These are phyloP conservation scores for Hipparchia sbordonii DNA, from an alignment of 2,888 invertebrate genomes.

Conservation along the genomic window DNA sequence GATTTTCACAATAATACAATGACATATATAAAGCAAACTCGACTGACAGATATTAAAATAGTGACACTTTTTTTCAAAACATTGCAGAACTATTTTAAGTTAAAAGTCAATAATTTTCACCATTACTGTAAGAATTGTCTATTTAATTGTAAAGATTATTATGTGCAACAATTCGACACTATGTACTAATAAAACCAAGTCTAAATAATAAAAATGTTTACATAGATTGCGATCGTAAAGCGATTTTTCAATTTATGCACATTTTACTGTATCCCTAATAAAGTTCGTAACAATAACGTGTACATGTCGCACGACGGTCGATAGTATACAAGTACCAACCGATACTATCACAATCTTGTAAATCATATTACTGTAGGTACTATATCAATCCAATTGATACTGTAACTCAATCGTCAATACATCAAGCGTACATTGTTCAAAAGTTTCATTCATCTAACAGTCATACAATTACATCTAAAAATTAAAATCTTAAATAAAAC, in stretches of 20 bases:
- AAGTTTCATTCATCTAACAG: constrained; percentile 23
- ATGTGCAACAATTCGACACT: background rate
- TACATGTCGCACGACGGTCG: background rate
- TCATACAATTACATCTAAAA: constrained; percentile 43
- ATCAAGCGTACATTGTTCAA: background rate
- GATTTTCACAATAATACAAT: too few relatives aligned
- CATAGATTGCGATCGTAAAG: too few relatives aligned
- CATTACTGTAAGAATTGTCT: background rate
- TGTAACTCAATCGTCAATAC: background rate
- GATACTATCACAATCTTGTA: constrained; percentile 3
- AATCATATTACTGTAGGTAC: background rate
- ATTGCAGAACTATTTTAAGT: too few relatives aligned
- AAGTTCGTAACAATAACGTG: background rate
- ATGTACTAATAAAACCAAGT: background rate
- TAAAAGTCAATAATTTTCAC: too few relatives aligned
- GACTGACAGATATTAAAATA: too few relatives aligned
- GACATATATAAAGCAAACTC: too few relatives aligned
- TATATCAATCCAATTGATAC: constrained; percentile 5
- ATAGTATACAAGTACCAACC: background rate
- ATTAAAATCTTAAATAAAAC: constrained; percentile 40
- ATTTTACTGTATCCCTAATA: background rate
- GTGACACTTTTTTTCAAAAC: too few relatives aligned
- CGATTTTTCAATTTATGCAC: background rate
- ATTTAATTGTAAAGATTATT: background rate
- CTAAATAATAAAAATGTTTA: background rate